Base-by-base conservation (phyloP, 2,888 invertebrate species). In the Laspeyria flexula region DNA sequence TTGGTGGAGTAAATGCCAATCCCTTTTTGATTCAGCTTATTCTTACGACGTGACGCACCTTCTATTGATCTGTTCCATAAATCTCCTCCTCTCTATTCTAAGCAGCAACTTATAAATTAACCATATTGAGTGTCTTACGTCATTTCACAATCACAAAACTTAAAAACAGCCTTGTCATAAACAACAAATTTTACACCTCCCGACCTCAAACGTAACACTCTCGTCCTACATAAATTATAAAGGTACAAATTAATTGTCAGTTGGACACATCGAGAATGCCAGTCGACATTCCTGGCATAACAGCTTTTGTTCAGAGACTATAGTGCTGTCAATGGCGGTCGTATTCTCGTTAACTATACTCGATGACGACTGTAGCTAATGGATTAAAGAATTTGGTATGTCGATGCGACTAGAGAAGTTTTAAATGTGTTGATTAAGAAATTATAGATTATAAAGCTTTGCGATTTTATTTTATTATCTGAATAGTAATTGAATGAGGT, bases 241-340 rank as follows among this genome's bases (percentile, higher is more conserved):
- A 16, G 16, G 3, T 33, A 39, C 39, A 39, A 39, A 46, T 46
- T 46, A 46, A 46, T 40, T 33, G 33, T 18, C 33, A 40, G 39
- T 40, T 42, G n/a, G 7, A 25, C 1, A 25, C 25, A 7, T 25
- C 10, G 43, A 34, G 27, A 18, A 39, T 30, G 12, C 13, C 18
- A 33, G 34, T 60, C 42, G 67, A 63, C 60, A 65, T 65, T 67
- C 60, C 25, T 60, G 33, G 40, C 56, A 65, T 67, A 56, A 50
- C 61, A 51, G 35, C 56, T 43, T 41, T 44, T 45, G 37, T 56
- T 47, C 40, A 30, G 44, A 37, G 27, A 12, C 55, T 29, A 47
- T 48, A 23, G 27, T 33, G 25, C 18, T 42, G 46, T 63, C 65
- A 43, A 61, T 56, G 13, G 16, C 15, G 37, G 11, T 23, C 46